Percentiles rank a stretch among this genome's conserved stretches.
Conservation (phyloP, 1,140 invertebrate genomes). For the Ylistrum balloti region DNA sequence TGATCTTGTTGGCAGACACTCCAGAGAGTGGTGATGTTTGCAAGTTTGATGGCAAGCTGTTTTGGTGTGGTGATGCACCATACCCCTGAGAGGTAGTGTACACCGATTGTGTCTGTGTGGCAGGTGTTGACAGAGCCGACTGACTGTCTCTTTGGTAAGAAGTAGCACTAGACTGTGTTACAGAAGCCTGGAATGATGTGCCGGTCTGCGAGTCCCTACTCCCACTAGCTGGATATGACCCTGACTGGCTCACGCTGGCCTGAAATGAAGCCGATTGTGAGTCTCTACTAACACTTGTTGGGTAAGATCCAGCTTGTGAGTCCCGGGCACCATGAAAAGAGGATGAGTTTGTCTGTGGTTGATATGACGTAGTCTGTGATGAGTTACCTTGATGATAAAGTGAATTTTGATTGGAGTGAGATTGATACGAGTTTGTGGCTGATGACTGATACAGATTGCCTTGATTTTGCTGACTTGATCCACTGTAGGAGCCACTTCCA, state of each 20-base stretch:
- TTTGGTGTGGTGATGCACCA: conserved; percentile 61
- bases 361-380: conserved; percentile 63
- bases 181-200: conserved; percentile 61
- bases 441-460: conserved; percentile 63
- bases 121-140: conserved; percentile 51
- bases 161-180: conserved; percentile 61
- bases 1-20: conserved; percentile 74
- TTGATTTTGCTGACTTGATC: conserved; percentile 60
- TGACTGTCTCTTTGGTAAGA: conserved; percentile 70
- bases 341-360: conserved; percentile 47
- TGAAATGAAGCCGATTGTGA: conserved; percentile 48
- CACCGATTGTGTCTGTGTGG: conserved; percentile 63
- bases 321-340: conserved; percentile 48
- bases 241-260: conserved; percentile 46
- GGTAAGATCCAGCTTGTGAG: conserved; percentile 47
- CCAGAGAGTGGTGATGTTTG: conserved; percentile 73
- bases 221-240: conserved; percentile 44
- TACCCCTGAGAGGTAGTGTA: conserved; percentile 66
- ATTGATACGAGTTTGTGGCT: conserved; percentile 64
- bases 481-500: conserved; percentile 52
- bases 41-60: conserved; percentile 58
- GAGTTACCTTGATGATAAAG: conserved; percentile 68
- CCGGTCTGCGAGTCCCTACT: conserved; percentile 59
- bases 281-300: conserved; percentile 44
- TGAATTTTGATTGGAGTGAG: conserved; percentile 59